Conservation (phyloP, 2,888 invertebrate species). For the Catonia carolina region DNA sequence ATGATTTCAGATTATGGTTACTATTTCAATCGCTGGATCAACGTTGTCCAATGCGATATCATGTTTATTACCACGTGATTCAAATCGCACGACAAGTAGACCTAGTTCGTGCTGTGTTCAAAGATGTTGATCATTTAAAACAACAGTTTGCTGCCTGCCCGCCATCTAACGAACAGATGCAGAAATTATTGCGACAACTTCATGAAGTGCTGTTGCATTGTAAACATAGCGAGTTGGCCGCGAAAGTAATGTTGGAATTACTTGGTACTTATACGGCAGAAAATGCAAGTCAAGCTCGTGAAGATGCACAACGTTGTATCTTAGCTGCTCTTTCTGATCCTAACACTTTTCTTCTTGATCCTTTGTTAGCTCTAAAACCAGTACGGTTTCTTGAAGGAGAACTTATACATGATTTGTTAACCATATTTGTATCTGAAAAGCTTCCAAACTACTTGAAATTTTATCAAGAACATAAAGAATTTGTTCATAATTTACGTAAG, state of each 20-base stretch:
- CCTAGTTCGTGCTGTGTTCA: slow-evolving; percentile 75
- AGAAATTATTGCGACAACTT: slow-evolving; percentile 78
- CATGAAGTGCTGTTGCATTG: slow-evolving; percentile 84
- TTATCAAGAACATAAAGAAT: slow-evolving; percentile 86
- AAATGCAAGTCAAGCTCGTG: slow-evolving; percentile 92
- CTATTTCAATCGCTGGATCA: slow-evolving; percentile 87
- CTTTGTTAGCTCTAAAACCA: slow-evolving; percentile 85
- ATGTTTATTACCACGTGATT: slow-evolving; percentile 87
- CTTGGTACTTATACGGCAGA: slow-evolving; percentile 94
- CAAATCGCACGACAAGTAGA: slow-evolving; percentile 84
- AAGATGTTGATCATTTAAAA: slow-evolving; percentile 74
- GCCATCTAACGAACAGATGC: slow-evolving; percentile 83
- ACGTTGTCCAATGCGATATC: slow-evolving; percentile 76
- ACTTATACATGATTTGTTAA: slow-evolving; percentile 86
- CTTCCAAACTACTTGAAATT: slow-evolving; percentile 87
- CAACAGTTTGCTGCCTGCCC: slow-evolving; percentile 72
- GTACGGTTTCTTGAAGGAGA: slow-evolving; percentile 93
- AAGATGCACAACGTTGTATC: slow-evolving; percentile 95
- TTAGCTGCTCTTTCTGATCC: slow-evolving; percentile 93
- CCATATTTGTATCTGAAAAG: slow-evolving; percentile 92
- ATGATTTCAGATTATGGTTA: slow-evolving; percentile 66
- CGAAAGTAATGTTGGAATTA: slow-evolving; percentile 95
- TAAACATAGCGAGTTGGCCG: slow-evolving; percentile 84
- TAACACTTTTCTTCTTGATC: slow-evolving; percentile 90
- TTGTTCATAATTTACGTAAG: slow-evolving; percentile 57